Evolutionary conservation across 2,113 vertebrate genomes (phyloP).

Genomic region (Ctenomys sociabilis): DNA sequence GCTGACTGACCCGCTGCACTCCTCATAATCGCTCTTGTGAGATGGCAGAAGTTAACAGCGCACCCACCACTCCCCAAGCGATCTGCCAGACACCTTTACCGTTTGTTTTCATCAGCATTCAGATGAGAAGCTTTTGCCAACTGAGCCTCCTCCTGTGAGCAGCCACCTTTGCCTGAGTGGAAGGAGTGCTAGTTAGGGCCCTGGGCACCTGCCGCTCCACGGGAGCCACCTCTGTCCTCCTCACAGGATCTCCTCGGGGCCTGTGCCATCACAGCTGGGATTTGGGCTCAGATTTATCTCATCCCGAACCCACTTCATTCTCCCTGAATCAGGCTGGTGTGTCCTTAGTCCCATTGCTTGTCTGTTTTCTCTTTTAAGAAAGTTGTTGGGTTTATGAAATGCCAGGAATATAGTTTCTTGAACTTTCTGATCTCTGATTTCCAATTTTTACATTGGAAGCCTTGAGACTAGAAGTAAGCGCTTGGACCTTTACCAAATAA

Average conservation of each 20-base stretch:
- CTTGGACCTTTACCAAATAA: background rate
- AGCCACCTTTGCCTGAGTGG: background rate
- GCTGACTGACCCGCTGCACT: constrained; percentile 8
- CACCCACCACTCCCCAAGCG: background rate
- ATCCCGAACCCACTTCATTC: background rate
- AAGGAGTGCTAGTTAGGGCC: background rate
- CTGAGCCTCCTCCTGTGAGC: background rate
- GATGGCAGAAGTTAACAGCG: constrained; percentile 21
- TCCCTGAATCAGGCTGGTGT: background rate
- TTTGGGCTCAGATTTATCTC: background rate
- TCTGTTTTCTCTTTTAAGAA: background rate
- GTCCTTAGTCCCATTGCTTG: background rate
- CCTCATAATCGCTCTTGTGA: constrained; percentile 31
- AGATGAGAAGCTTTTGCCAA: background rate
- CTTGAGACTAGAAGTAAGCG: background rate
- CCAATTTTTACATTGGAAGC: background rate
- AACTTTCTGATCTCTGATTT: constrained; percentile 3
- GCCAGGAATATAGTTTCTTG: background rate
- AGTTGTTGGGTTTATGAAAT: background rate
- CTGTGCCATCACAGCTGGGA: background rate
- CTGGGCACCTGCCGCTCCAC: background rate
- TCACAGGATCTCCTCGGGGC: background rate
- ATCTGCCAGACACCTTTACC: background rate
- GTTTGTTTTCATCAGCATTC: constrained; percentile 21
- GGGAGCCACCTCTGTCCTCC: background rate